These are phyloP conservation scores for Amphipyra berbera DNA, from an alignment of 2,888 invertebrate genomes.

Conservation along the genomic window DNA sequence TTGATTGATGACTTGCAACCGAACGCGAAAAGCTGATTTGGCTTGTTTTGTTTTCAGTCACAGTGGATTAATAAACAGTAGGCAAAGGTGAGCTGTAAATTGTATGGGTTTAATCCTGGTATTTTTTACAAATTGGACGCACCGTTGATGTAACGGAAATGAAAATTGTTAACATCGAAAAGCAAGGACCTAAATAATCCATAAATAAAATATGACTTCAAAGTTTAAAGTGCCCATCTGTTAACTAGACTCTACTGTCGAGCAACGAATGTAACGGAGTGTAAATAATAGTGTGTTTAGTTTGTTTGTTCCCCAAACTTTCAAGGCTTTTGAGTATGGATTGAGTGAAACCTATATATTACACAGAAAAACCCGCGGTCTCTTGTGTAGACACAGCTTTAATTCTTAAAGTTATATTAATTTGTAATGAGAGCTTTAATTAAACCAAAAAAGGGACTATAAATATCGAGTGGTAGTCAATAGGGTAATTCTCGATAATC, in stretches of 20 bases:
- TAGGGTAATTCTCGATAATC: conserved; percentile 56
- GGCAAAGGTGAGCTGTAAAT: conserved; percentile 19
- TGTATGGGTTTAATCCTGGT: conserved; percentile 8
- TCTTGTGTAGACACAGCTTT: conserved; percentile 7
- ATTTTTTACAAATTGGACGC: conserved; percentile 18
- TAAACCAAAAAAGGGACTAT: conserved; percentile 5
- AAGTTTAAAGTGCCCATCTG: background rate
- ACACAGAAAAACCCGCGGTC: conserved; percentile 11
- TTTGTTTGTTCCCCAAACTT: conserved; percentile 19
- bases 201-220: background rate
- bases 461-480: conserved; percentile 36
- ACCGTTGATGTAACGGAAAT: no score
- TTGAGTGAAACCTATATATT: conserved; percentile 11
- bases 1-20: conserved; percentile 81
- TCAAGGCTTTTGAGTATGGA: conserved; percentile 4
- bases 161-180: background rate
- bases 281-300: conserved; percentile 5
- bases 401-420: conserved; percentile 4
- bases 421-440: conserved; percentile 13
- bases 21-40: conserved; percentile 71
- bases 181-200: background rate
- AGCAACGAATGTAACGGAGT: background rate
- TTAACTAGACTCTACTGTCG: background rate
- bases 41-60: conserved; percentile 64
- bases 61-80: conserved; percentile 47